A percentile compares a stretch with the other conserved stretches of the same genome.
phyloP scores from a whole-genome alignment of 2,113 vertebrate species.

The Podilymbus podiceps region DNA sequence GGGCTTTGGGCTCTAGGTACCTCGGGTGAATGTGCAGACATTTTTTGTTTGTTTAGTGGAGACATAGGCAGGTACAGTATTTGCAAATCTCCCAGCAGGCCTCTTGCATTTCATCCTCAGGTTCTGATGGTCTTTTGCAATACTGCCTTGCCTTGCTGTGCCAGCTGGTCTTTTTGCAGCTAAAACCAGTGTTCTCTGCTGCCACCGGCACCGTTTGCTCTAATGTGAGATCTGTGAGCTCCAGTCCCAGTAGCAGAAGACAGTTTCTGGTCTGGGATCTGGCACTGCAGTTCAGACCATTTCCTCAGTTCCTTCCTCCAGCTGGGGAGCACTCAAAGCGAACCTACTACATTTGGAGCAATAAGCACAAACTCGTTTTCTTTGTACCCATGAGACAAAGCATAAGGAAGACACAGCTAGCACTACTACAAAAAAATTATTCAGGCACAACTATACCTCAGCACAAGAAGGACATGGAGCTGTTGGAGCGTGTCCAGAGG shows the following conservation, averaged over 20 bases:
- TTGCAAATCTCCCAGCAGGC: background rate
- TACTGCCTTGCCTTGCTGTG: background rate
- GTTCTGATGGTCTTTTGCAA: background rate
- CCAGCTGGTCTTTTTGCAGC: background rate
- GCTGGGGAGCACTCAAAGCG: background rate
- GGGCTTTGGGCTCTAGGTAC: background rate
- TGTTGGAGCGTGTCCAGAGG: too few relatives aligned
- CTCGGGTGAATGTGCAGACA: background rate
- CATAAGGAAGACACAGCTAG: background rate
- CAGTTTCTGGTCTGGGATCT: background rate
- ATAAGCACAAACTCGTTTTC: background rate
- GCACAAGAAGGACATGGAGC: too few relatives aligned
- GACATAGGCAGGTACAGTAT: background rate
- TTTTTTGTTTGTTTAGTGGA: background rate
- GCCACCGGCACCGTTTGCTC: background rate
- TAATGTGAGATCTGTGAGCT: background rate
- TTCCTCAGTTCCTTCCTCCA: background rate
- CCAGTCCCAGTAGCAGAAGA: background rate
- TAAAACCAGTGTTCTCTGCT: background rate
- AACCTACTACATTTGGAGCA: background rate
- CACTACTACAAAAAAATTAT: background rate
- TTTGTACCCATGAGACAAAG: background rate
- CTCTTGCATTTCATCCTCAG: background rate
- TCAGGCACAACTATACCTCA: background rate
- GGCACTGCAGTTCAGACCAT: background rate